Evolutionary conservation across 2,113 vertebrate genomes (phyloP), one percentile per base, ranked within the genome.

Genomic region (Dipodomys stephensi): DNA sequence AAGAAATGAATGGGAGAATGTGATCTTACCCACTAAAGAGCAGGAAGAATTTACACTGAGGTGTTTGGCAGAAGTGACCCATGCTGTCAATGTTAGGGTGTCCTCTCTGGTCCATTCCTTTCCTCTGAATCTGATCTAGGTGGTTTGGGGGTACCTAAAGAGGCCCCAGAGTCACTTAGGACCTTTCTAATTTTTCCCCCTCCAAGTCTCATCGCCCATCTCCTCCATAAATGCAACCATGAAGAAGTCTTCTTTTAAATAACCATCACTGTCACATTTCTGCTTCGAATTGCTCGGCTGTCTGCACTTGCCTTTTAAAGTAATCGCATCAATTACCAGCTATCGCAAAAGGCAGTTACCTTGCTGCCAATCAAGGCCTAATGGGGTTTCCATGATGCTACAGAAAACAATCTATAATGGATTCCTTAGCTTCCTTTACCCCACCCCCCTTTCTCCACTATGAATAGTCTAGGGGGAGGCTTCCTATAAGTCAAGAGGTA

Each of bases 281-380:
- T 83, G 10, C 87, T 89, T 90, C 72, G 82, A 83, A 83, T 88
- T 62, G 35, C 23, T 91, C 25, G 0, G 32, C 74, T 92, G 78
- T 0, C 64, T 27, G 0, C 0, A 7, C 19, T 96, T 80, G 32
- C 7, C 46, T 91, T 95, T 95, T 69, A 6, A 81, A 53, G 27
- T 32, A 87, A 95, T 92, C 97, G 39, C 87, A 81, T 76, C 91
- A 94, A 95, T 97, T 97, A 98, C 39, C 88, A 92, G 92, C 92
- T 91, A 68, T 25, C 46, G 94, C 18, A 49, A 62, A 97, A 97
- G 96, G 94, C 30, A 78, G 90, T 94, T 81, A 82, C n/a, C 12
- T 9, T 30, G 73, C 72, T 86, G 28, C 71, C 49, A 77, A 32
- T 94, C 87, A 93, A 92, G 96, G 93, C 84, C 76, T 97, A 60